phyloP scores from a whole-genome alignment of 2,888 invertebrate species.

The Trissonchulus sp. region DNA sequence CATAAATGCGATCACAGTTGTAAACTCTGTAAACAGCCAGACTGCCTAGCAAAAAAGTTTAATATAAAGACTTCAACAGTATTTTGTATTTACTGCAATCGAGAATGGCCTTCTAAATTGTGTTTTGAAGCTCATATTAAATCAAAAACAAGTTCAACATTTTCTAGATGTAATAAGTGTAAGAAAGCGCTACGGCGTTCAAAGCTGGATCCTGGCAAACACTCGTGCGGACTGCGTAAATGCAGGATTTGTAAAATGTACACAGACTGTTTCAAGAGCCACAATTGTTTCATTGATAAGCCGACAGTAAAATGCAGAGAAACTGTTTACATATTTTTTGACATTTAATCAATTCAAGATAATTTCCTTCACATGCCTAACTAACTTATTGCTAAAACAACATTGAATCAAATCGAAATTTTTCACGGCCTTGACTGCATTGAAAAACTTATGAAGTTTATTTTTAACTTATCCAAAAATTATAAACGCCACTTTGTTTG shows the following conservation, averaged over 20 bases:
- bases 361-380: constrained; percentile 9
- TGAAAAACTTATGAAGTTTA: constrained; percentile 7
- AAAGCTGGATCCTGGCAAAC: background rate
- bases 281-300: background rate
- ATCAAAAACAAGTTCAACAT: background rate
- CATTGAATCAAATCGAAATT: background rate
- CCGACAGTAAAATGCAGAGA: background rate
- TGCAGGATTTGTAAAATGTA: background rate
- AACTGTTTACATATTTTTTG: background rate
- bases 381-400: background rate
- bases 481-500: background rate
- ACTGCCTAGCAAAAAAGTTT: background rate
- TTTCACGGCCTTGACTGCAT: background rate
- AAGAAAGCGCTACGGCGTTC: background rate
- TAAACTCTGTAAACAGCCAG: background rate
- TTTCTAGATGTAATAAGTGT: background rate
- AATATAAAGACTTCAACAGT: background rate
- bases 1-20: background rate
- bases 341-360: background rate
- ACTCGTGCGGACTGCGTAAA: background rate
- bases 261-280: background rate
- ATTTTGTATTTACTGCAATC: background rate
- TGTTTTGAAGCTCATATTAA: background rate
- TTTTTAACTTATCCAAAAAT: background rate
- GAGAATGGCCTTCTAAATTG: background rate